Evolutionary conservation across 2,888 invertebrate species (phyloP).

Genomic region (Chrysotoxum bicinctum): DNA sequence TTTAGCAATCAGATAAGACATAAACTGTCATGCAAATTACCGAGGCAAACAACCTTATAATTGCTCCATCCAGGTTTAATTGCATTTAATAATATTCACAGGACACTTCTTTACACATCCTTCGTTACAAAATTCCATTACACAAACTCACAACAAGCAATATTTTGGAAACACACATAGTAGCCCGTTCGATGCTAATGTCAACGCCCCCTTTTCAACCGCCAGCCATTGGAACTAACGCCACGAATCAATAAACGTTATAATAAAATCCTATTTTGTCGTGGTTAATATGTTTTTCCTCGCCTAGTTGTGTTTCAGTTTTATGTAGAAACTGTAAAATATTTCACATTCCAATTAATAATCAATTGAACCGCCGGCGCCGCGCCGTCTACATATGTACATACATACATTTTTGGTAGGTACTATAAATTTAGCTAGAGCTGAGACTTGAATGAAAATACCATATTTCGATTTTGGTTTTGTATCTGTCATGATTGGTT

Average conservation of each 20-base stretch:
- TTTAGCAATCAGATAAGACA: too few relatives aligned
- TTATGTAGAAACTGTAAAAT: constrained; percentile 46
- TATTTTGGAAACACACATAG: too few relatives aligned
- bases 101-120: too few relatives aligned
- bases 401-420: neutral
- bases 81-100: too few relatives aligned
- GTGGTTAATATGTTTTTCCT: constrained; percentile 3
- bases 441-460: neutral
- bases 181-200: constrained; percentile 1
- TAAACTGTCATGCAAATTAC: too few relatives aligned
- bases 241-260: neutral
- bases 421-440: neutral
- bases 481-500: constrained; percentile 12
- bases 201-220: neutral
- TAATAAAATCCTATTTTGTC: neutral
- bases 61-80: too few relatives aligned
- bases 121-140: too few relatives aligned
- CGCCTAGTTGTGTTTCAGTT: neutral
- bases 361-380: constrained; percentile 63
- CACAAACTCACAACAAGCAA: too few relatives aligned
- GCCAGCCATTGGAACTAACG: neutral
- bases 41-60: too few relatives aligned
- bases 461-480: constrained; percentile 12
- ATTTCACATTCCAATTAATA: constrained; percentile 68
- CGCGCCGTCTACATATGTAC: too few relatives aligned